Conservation (phyloP, 2,113 vertebrate species). For the Aplodontia rufa region DNA sequence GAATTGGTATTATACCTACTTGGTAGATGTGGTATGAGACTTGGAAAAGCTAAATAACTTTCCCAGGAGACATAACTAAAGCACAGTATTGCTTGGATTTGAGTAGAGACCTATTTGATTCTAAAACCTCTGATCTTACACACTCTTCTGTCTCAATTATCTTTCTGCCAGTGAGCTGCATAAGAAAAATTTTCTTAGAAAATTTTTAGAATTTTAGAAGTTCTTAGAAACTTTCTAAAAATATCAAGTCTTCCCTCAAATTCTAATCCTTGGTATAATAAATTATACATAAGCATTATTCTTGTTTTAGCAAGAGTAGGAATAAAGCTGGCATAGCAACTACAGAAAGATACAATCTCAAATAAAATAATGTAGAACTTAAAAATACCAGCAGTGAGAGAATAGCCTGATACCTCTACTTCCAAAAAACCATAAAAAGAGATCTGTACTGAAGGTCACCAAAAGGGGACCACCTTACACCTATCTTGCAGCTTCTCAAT, state of each 20-base stretch:
- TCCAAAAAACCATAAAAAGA: constrained; percentile 80
- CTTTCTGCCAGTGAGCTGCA: constrained; percentile 12
- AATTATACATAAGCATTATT: background rate
- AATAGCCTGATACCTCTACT: constrained; percentile 78
- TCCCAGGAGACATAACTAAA: background rate
- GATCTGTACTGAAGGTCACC: constrained; percentile 77
- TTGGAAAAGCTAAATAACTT: constrained; percentile 39
- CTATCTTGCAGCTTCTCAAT: constrained; percentile 77
- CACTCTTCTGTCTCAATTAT: background rate
- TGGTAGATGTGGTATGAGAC: background rate
- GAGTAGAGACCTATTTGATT: constrained; percentile 4
- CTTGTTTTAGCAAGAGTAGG: background rate
- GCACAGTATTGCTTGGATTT: background rate
- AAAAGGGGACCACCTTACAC: constrained; percentile 73
- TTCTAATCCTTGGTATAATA: constrained; percentile 22
- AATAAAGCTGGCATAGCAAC: constrained; percentile 15
- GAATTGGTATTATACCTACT: background rate
- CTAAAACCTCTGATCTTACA: background rate
- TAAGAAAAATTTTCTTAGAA: no score
- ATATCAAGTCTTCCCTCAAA: background rate
- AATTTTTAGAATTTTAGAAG: no score
- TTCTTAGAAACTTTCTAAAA: constrained; percentile 41
- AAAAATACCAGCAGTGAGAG: constrained; percentile 76
- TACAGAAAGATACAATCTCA: constrained; percentile 14
- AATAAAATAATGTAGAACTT: constrained; percentile 68